phyloP scores from a whole-genome alignment of 1,140 invertebrate species.

The Diachasma alloeum region DNA sequence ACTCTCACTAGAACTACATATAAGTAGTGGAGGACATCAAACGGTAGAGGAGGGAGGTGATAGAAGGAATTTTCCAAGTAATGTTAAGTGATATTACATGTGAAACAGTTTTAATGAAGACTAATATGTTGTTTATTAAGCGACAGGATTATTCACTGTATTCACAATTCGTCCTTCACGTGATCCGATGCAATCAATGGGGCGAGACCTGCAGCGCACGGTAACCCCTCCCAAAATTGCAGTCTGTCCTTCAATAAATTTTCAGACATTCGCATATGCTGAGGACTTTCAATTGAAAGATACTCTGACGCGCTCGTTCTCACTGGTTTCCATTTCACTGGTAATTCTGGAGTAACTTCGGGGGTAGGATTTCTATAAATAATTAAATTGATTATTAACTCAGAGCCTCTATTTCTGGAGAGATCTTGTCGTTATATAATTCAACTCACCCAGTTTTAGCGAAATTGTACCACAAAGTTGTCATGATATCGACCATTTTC shows the following conservation, averaged over 20 bases:
- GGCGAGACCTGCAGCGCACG: not conserved
- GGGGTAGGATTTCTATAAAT: slow-evolving; percentile 65
- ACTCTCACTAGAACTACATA: too few species aligned
- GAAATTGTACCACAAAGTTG: slow-evolving; percentile 75
- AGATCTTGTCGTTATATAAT: not conserved
- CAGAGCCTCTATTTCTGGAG: not conserved
- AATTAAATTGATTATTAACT: not conserved
- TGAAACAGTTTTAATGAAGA: too few species aligned
- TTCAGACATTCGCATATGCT: slow-evolving; percentile 52
- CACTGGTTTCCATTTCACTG: slow-evolving; percentile 63
- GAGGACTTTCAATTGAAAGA: slow-evolving; percentile 54
- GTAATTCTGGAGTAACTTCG: slow-evolving; percentile 45
- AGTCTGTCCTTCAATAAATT: slow-evolving; percentile 55
- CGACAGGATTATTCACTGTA: too few species aligned
- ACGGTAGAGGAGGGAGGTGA: too few species aligned
- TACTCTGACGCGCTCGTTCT: slow-evolving; percentile 58
- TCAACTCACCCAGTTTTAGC: slow-evolving; percentile 70
- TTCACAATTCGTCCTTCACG: slow-evolving; percentile 46
- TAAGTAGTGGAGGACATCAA: too few species aligned
- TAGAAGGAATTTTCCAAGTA: too few species aligned
- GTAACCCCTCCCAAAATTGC: slow-evolving; percentile 55
- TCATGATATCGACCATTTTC: slow-evolving; percentile 66
- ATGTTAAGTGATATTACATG: too few species aligned
- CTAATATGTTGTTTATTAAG: too few species aligned
- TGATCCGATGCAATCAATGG: not conserved